phyloP scores from a whole-genome alignment of 2,888 invertebrate species.

The Drosophila hamatofila region DNA sequence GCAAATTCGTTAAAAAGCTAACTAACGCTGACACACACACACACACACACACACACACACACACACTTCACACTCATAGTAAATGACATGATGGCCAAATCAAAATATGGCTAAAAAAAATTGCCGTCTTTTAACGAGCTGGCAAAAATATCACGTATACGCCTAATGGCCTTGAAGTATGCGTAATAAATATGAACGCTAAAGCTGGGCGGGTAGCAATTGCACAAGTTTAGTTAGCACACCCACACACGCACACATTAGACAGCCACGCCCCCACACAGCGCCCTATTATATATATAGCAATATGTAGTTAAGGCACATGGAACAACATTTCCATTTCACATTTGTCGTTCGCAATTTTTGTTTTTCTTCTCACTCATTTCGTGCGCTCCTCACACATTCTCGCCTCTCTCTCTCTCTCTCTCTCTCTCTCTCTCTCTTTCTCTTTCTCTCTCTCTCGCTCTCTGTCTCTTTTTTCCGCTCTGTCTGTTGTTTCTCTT shows the following conservation, averaged over 20 bases:
- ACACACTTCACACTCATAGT: background rate
- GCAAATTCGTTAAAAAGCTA: slow-evolving; percentile 1
- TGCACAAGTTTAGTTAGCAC: slow-evolving; percentile 50
- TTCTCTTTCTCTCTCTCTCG: slow-evolving; percentile 17
- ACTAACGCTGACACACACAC: background rate
- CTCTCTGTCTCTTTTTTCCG: background rate
- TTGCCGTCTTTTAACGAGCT: slow-evolving; percentile 5
- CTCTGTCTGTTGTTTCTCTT: slow-evolving; percentile 26
- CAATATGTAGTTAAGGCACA: slow-evolving; percentile 51
- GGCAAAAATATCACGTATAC: slow-evolving; percentile 68
- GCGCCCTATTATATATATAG: slow-evolving; percentile 5
- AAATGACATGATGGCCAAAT: background rate
- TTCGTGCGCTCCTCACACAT: slow-evolving; percentile 67
- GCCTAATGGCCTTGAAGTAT: slow-evolving; percentile 66
- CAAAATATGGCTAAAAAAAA: slow-evolving; percentile 21
- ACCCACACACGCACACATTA: slow-evolving; percentile 23
- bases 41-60: background rate
- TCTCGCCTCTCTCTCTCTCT: slow-evolving; percentile 47
- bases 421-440: slow-evolving; percentile 16
- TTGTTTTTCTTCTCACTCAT: slow-evolving; percentile 65
- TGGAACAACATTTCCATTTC: slow-evolving; percentile 63
- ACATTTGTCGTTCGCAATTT: slow-evolving; percentile 60
- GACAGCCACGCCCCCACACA: slow-evolving; percentile 13
- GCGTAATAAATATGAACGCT: slow-evolving; percentile 43
- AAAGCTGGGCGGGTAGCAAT: slow-evolving; percentile 38